Evolutionary conservation across 1,140 invertebrate species (phyloP).

Genomic region (Heliconius hewitsoni): DNA sequence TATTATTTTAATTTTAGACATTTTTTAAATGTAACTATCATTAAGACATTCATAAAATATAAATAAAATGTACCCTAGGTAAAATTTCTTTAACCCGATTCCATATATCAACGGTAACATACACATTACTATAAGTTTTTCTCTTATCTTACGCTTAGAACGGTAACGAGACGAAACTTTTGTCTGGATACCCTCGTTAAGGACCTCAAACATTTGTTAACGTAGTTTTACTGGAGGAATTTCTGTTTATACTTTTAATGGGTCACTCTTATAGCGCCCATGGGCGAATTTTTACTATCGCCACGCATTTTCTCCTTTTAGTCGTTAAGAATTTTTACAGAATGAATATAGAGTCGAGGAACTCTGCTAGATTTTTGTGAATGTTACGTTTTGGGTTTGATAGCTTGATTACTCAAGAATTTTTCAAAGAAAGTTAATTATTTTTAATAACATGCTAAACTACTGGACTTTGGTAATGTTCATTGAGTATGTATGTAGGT

Average conservation of each 20-base stretch:
- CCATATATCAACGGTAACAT: background rate
- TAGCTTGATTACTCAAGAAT: no score
- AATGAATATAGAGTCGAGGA: no score
- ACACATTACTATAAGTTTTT: conserved; percentile 46
- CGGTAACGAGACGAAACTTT: conserved; percentile 64
- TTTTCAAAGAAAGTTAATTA: no score
- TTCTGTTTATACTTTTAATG: conserved; percentile 50
- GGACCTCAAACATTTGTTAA: conserved; percentile 49
- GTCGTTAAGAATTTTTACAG: no score
- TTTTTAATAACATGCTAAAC: no score
- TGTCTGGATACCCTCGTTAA: conserved; percentile 57
- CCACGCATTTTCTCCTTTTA: background rate
- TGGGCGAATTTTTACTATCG: conserved; percentile 7
- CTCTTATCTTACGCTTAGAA: conserved; percentile 55
- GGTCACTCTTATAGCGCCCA: conserved; percentile 28
- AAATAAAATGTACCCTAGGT: background rate
- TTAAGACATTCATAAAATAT: no score
- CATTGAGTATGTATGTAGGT: no score
- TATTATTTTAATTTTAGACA: no score
- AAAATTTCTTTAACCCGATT: background rate
- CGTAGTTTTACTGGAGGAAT: conserved; percentile 55
- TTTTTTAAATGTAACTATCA: no score
- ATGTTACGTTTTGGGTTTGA: no score
- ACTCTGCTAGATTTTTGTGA: no score
- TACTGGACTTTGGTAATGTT: no score